phyloP scores from a whole-genome alignment of 92 coral and sea anemone genomes.

The Paragorgia papillata region DNA sequence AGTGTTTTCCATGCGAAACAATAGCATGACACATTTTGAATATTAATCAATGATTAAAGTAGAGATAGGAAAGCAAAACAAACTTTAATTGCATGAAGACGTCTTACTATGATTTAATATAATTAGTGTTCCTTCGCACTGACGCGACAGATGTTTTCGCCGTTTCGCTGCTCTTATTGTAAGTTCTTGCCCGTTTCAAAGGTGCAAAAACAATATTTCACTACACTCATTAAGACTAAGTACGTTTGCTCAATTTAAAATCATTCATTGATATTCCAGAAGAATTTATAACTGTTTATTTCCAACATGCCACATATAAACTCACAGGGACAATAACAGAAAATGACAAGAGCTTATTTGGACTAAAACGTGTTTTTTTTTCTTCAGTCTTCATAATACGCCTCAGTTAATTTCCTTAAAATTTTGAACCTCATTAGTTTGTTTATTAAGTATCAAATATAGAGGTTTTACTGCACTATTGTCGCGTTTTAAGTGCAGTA shows the following conservation, averaged over 20 bases:
- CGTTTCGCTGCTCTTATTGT: background rate
- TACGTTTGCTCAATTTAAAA: background rate
- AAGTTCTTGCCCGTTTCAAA: background rate
- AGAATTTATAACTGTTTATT: too few species aligned
- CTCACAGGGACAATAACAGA: too few species aligned
- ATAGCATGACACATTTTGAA: constrained; percentile 48
- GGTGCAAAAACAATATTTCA: background rate
- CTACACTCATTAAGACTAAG: background rate
- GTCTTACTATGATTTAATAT: constrained; percentile 45
- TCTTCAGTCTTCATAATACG: background rate
- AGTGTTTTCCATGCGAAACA: constrained; percentile 46
- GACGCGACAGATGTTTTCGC: constrained; percentile 42
- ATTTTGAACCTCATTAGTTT: constrained; percentile 3
- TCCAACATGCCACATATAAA: too few species aligned
- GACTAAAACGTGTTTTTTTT: too few species aligned
- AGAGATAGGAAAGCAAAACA: constrained; percentile 45
- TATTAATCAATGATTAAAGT: constrained; percentile 44
- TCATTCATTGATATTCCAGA: background rate
- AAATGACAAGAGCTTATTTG: too few species aligned
- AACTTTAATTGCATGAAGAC: constrained; percentile 53
- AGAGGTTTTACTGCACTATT: too few species aligned
- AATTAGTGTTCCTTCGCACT: constrained; percentile 39
- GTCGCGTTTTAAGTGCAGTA: too few species aligned
- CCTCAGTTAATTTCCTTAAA: background rate
- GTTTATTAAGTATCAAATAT: background rate